Evolutionary conservation across 1,140 invertebrate species (phyloP).

Genomic region (Trypoxylus dichotomus): DNA sequence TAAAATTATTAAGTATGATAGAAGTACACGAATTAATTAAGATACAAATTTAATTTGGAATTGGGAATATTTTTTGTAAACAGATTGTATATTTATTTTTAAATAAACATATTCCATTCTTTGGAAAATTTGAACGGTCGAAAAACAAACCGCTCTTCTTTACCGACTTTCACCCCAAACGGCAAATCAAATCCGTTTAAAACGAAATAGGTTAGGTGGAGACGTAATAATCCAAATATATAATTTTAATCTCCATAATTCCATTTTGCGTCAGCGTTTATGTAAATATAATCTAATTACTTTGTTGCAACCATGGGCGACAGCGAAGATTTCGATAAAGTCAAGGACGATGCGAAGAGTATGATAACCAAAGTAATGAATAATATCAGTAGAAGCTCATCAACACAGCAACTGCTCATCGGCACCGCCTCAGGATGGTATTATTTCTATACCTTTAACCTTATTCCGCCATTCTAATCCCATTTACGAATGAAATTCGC

Average conservation of each 20-base stretch:
- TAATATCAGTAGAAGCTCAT: conserved; percentile 11
- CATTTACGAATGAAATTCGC: neutral
- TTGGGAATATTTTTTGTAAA: neutral
- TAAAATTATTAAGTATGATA: neutral
- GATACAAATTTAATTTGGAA: neutral
- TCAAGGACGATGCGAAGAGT: conserved; percentile 21
- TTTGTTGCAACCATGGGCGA: neutral
- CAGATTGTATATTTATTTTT: no score
- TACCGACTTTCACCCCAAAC: no score
- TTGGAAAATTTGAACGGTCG: no score
- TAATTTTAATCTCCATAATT: neutral
- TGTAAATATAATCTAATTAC: neutral
- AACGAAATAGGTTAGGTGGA: neutral
- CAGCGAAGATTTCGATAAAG: conserved; percentile 13
- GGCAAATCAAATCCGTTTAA: no score
- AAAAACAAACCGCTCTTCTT: no score
- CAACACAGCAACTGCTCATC: conserved; percentile 13
- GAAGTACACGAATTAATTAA: neutral
- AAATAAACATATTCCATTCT: no score
- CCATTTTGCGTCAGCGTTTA: neutral
- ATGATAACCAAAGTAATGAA: conserved; percentile 4
- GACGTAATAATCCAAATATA: neutral
- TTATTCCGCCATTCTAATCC: neutral
- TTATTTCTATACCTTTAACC: neutral
- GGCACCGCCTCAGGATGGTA: conserved; percentile 29